Base-by-base conservation (phyloP, 2,113 vertebrate species). In the Phalacrocorax carbo region DNA sequence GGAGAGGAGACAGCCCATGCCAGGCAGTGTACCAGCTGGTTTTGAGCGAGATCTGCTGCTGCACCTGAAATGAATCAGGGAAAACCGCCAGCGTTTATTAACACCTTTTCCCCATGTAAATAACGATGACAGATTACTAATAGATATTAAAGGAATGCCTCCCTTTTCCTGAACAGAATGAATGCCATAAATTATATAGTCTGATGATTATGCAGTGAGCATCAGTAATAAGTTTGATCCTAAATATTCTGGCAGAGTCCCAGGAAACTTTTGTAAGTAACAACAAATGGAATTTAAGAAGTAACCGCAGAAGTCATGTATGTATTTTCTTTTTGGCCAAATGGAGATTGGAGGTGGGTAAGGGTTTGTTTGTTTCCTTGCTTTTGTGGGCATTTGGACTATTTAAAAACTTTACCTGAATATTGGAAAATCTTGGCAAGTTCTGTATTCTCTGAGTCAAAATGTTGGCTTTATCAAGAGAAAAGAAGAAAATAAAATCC, bases 81-180 rank as follows among this genome's bases (percentile, higher is more conserved):
- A 88, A 83, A 91, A 94, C 86, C 82, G 68, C 66, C 94, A 92
- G 69, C 44, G 77, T 86, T 62, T 88, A 77, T 85, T 91, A 90
- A 82, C 71, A 78, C 49, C 92, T 85, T 75, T 10, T 30, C 16
- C 65, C 60, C 51, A 54, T n/a, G n/a, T 88, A 95, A 96, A 78
- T 86, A 96, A 75, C 51, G 54, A 76, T 75, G 70, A 58, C 92
- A 86, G 96, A 95, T 98, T 96, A 95, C 93, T 94, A 97, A 95
- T 87, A 91, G 86, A 91, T 93, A 62, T 77, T 92, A 95, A 92
- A 82, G 84, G 62, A 88, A 54, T 73, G 60, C 92, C 62, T 96
- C 62, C 46, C 94, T 97, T 97, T 94, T 91, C 77, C 86, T 46
- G 57, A 86, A 55, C 77, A 88, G 75, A 69, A 91, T 5, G 62